Base-by-base conservation (phyloP, 2,797 vertebrate genomes). In the Picus viridis region DNA sequence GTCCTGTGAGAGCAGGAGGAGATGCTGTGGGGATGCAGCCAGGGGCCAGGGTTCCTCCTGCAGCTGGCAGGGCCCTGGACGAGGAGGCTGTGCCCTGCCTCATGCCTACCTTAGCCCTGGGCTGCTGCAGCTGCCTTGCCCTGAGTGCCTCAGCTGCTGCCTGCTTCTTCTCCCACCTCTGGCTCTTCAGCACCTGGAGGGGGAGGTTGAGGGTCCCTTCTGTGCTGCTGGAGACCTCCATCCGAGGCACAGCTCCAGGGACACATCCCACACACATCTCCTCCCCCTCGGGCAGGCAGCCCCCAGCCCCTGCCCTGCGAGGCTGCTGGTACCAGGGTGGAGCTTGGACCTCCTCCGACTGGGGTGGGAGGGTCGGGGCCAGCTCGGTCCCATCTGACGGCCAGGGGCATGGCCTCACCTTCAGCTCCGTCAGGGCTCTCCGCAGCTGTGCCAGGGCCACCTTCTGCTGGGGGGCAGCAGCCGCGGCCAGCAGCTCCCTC, bases 101-200 rank as follows among this genome's bases (percentile, higher is more conserved):
- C 45, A 58, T 68, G 26, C 92, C 49, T 67, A 88, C 94, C 88
- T 83, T 41, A 2, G 34, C 7, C 16, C 27, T 39, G 54, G 68
- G 70, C n/a, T 27, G 88, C 32, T 96, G 93, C 81, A 64, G 91
- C 83, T 93, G 92, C 47, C 92, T 94, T 68, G 41, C 83, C 89
- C 94, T 90, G 32, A 96, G 95, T 47, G 85, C 95, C 71, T 97
- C 26, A 0, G 97, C 97, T 1, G 24, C 91, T 7, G 96, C 96
- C 78, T 92, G 94, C 89, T 97, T 97, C 73, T 97, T 97, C 77
- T 97, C 96, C 98, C 98, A 98, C 19, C 95, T 98, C 86, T 98
- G 98, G 80, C 95, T 97, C 96, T 99, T 99, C 90, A 99, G 95
- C 62, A 98, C 97, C 98, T 99, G 93, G n/a, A 90, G 88, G 71